Conservation (phyloP, 2,113 vertebrate genomes). For the Cochlearius cochlearius region DNA sequence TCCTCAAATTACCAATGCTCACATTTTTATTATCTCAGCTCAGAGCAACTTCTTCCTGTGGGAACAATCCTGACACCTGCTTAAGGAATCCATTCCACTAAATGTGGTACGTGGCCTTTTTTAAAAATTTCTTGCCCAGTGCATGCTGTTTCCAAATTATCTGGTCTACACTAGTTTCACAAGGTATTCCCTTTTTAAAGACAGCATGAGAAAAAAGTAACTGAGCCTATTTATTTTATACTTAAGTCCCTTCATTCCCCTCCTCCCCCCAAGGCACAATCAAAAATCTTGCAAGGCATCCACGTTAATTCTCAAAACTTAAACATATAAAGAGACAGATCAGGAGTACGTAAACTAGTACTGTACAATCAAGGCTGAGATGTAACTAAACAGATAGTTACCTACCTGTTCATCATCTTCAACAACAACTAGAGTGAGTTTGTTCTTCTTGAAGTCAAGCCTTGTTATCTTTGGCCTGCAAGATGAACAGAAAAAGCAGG, state of each 20-base stretch:
- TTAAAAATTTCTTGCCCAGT: neutral
- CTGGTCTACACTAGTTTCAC: neutral
- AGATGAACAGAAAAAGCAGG: neutral
- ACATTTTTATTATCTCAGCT: neutral
- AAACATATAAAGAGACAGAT: neutral
- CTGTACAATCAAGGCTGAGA: neutral
- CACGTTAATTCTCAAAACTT: neutral
- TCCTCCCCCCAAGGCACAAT: neutral
- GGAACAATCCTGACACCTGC: neutral
- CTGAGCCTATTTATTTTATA: neutral
- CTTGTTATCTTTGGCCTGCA: slow-evolving; percentile 97
- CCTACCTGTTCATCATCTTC: slow-evolving; percentile 97
- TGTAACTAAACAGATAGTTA: neutral
- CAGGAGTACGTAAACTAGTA: neutral
- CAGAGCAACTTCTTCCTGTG: neutral
- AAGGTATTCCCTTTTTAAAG: neutral
- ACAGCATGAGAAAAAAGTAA: neutral
- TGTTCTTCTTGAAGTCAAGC: slow-evolving; percentile 96
- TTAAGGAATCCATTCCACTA: neutral
- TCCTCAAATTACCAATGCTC: neutral
- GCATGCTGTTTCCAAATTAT: neutral
- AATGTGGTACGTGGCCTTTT: neutral
- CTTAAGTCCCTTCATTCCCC: neutral
- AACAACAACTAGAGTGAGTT: slow-evolving; percentile 94
- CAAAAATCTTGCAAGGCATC: neutral